A percentile compares a stretch with the other conserved stretches of the same genome.
phyloP scores from a whole-genome alignment of 2,797 vertebrate species.

The Etheostoma nigrum region DNA sequence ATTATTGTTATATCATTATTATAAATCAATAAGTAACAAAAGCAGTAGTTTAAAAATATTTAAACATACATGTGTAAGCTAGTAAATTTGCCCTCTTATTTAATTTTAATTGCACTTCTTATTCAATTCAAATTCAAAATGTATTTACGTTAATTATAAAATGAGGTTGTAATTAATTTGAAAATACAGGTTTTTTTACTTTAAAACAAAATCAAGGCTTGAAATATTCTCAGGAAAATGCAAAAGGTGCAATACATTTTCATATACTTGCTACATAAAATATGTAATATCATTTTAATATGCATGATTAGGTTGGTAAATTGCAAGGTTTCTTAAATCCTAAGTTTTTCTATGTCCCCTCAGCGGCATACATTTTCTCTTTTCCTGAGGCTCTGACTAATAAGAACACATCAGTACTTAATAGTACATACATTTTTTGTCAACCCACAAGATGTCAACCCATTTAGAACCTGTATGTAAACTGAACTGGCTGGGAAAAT shows the following conservation, averaged over 20 bases:
- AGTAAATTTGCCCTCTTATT: not conserved
- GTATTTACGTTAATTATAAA: not conserved
- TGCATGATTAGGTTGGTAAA: not conserved
- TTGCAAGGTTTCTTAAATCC: not conserved
- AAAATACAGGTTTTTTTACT: not conserved
- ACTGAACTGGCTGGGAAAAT: conserved; percentile 17
- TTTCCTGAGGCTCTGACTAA: not conserved
- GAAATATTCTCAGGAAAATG: not conserved
- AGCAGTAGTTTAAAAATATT: not conserved
- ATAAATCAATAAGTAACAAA: not conserved
- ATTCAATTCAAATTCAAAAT: not conserved
- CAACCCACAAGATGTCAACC: not conserved
- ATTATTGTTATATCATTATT: not conserved
- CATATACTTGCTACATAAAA: not conserved
- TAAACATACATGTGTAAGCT: not conserved
- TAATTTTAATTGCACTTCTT: not conserved
- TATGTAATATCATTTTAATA: not conserved
- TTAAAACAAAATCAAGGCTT: conserved; percentile 5
- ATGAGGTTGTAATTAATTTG: not conserved
- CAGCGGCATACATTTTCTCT: not conserved
- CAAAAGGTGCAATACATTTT: not conserved
- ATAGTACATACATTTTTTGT: not conserved
- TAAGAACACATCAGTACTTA: not conserved
- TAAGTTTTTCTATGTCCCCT: not conserved
- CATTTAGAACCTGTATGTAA: not conserved